phyloP scores from a whole-genome alignment of 2,113 vertebrate genomes.

The Pongo abelii region DNA sequence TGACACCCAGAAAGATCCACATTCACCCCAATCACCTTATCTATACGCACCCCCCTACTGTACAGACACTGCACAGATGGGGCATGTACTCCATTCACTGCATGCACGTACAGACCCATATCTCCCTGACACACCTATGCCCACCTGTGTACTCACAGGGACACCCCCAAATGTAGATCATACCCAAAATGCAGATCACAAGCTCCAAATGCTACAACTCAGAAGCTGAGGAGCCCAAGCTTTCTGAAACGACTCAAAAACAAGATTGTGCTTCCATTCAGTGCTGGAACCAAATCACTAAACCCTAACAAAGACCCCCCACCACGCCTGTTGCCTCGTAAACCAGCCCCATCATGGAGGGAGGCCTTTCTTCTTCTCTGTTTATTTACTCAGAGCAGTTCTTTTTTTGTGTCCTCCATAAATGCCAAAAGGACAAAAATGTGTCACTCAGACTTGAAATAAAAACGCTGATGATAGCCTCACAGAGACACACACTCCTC shows the following conservation, averaged over 20 bases:
- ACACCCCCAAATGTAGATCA: neutral
- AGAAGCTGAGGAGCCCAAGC: neutral
- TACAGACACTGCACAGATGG: neutral
- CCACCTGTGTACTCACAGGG: neutral
- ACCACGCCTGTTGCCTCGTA: neutral
- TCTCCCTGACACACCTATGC: neutral
- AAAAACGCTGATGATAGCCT: neutral
- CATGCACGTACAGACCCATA: neutral
- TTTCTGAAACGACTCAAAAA: neutral
- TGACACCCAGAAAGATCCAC: neutral
- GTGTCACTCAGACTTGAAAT: neutral
- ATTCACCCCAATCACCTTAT: neutral
- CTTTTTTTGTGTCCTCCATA: neutral
- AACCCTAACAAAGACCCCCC: neutral
- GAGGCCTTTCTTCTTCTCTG: neutral
- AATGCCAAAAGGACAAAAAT: neutral
- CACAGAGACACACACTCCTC: neutral
- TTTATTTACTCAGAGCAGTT: neutral
- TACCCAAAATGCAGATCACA: neutral
- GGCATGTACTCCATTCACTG: accelerated
- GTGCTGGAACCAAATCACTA: neutral
- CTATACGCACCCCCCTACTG: neutral
- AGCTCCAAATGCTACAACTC: neutral
- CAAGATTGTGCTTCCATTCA: neutral
- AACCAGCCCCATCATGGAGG: neutral